phyloP scores from a whole-genome alignment of 2,113 vertebrate species.

The Lethenteron camtschaticum region DNA sequence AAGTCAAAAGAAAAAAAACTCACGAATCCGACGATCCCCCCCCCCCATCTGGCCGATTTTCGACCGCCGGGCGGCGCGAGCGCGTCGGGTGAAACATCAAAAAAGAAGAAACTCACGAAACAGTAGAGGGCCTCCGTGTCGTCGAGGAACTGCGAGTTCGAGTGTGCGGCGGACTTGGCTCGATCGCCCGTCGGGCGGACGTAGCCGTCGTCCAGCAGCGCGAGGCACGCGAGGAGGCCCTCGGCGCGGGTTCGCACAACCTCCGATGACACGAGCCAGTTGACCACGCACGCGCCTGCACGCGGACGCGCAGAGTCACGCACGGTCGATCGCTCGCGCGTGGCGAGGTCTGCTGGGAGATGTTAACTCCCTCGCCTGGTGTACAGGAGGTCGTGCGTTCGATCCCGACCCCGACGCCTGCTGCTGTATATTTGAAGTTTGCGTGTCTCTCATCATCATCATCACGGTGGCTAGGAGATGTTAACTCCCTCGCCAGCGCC shows the following conservation, averaged over 20 bases:
- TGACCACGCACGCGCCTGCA: slow-evolving; percentile 47
- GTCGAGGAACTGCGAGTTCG: slow-evolving; percentile 44
- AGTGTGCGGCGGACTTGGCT: slow-evolving; percentile 31
- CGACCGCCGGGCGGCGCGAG: slow-evolving; percentile 18
- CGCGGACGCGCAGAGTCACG: no score
- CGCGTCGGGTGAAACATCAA: background rate
- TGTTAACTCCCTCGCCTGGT: no score
- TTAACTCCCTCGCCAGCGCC: slow-evolving; percentile 20
- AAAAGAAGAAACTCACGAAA: background rate
- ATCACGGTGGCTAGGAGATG: no score
- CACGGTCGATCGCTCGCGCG: no score
- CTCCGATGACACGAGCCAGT: slow-evolving; percentile 57
- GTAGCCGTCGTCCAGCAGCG: slow-evolving; percentile 64
- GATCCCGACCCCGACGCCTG: no score
- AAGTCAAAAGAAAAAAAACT: no score
- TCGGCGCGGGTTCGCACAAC: slow-evolving; percentile 50
- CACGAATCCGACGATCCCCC: no score
- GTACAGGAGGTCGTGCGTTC: no score
- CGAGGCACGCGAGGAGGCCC: slow-evolving; percentile 50
- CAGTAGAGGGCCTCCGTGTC: slow-evolving; percentile 24
- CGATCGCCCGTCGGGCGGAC: slow-evolving; percentile 58
- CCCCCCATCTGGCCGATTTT: no score
- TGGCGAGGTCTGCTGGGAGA: no score
- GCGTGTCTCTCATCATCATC: no score
- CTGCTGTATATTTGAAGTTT: no score